A percentile compares a stretch with the other conserved stretches of the same genome.
phyloP scores from a whole-genome alignment of 1,140 invertebrate genomes.

The Tetramorium alpestre region DNA sequence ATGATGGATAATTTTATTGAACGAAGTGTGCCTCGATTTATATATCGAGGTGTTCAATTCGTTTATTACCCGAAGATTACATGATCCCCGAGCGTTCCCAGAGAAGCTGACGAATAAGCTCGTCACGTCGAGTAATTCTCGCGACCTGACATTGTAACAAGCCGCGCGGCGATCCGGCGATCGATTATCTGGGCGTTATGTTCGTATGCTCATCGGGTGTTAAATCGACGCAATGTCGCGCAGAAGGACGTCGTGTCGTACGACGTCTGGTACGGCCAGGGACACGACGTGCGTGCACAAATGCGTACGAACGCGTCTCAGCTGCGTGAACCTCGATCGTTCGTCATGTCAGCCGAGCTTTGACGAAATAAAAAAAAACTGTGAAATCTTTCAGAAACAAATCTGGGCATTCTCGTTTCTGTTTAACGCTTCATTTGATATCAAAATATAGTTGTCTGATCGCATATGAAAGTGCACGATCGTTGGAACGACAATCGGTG shows the following conservation, averaged over 20 bases:
- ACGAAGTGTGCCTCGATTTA: not conserved
- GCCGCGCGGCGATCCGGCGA: constrained; percentile 24
- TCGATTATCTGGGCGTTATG: constrained; percentile 45
- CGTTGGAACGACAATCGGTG: not conserved
- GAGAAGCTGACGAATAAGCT: constrained; percentile 29
- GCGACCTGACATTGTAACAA: constrained; percentile 28
- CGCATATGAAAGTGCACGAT: not conserved
- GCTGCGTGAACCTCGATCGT: not conserved
- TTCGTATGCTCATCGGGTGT: constrained; percentile 42
- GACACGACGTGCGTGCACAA: constrained; percentile 10
- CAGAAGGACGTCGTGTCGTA: constrained; percentile 33
- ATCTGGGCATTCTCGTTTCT: not conserved
- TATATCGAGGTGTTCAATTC: not conserved
- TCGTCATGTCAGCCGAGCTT: not conserved
- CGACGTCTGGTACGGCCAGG: constrained; percentile 3
- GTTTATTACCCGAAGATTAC: constrained; percentile 29
- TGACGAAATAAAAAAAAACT: constrained; percentile 16
- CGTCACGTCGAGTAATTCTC: constrained; percentile 33
- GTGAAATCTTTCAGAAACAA: not conserved
- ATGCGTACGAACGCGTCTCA: constrained; percentile 17
- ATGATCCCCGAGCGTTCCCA: not conserved
- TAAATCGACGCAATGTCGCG: constrained; percentile 51
- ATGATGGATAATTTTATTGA: constrained; percentile 49
- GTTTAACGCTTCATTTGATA: not conserved
- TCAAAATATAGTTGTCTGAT: not conserved